phyloP scores from a whole-genome alignment of 2,113 vertebrate genomes.

The Microcebus griseorufus region DNA sequence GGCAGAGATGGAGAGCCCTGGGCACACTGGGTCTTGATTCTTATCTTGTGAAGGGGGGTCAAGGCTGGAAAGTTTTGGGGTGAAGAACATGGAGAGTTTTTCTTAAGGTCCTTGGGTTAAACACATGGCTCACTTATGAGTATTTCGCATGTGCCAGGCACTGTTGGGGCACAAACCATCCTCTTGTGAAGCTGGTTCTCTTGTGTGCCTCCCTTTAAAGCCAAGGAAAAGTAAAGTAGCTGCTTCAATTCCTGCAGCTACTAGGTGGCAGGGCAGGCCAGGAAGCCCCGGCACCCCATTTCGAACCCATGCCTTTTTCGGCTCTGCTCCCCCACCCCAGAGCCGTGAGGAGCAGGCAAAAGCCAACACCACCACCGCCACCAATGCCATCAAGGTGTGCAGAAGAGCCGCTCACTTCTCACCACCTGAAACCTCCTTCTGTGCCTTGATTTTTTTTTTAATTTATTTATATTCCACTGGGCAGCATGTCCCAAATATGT shows the following conservation, averaged over 20 bases:
- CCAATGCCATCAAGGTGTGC: neutral
- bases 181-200: neutral
- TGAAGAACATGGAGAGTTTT: neutral
- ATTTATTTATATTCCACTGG: constrained; percentile 64
- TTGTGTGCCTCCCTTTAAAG: neutral
- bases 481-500: constrained; percentile 42
- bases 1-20: neutral
- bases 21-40: neutral
- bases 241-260: neutral
- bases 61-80: neutral
- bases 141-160: neutral
- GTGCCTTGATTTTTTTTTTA: no score
- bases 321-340: neutral
- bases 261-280: neutral
- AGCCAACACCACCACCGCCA: neutral
- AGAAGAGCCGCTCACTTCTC: neutral
- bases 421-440: neutral
- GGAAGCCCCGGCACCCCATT: neutral
- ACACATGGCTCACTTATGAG: neutral
- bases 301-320: neutral
- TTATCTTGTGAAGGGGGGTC: neutral
- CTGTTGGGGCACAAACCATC: neutral
- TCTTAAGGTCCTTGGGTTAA: neutral
- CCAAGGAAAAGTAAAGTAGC: neutral
- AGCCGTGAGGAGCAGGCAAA: neutral